Evolutionary conservation across 2,113 vertebrate genomes (phyloP).

Genomic region (Antechinus stuartii): DNA sequence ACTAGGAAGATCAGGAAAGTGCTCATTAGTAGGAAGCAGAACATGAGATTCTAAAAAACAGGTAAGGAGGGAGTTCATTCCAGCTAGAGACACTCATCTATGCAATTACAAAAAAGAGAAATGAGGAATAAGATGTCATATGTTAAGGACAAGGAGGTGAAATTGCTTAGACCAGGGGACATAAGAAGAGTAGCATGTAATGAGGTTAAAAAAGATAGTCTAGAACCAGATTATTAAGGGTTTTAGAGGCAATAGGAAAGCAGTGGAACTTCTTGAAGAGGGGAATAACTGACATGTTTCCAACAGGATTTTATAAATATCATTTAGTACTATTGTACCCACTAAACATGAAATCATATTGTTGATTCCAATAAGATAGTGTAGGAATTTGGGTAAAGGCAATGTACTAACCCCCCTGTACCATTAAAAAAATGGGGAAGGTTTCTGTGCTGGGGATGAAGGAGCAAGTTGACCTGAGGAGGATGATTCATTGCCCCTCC

Average conservation of each 20-base stretch:
- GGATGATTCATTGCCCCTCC: conserved; percentile 25
- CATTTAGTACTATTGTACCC: background rate
- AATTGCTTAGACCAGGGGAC: background rate
- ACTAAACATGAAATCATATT: background rate
- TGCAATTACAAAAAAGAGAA: background rate
- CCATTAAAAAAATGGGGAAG: conserved; percentile 21
- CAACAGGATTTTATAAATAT: background rate
- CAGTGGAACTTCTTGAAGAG: background rate
- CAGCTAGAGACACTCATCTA: background rate
- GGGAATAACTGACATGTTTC: background rate
- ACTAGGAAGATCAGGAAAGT: background rate
- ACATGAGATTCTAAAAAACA: background rate
- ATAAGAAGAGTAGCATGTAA: background rate
- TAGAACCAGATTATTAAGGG: background rate
- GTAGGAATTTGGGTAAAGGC: background rate
- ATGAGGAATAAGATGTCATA: background rate
- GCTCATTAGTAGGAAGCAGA: background rate
- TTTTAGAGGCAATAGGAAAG: background rate
- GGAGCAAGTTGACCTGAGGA: conserved; percentile 32
- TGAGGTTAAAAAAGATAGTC: background rate
- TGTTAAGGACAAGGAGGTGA: background rate
- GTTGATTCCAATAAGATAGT: background rate
- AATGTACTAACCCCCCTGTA: background rate
- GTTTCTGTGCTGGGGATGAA: background rate
- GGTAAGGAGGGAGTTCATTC: background rate